Conservation (phyloP, 2,888 invertebrate genomes). For the Pammene fasciana region DNA sequence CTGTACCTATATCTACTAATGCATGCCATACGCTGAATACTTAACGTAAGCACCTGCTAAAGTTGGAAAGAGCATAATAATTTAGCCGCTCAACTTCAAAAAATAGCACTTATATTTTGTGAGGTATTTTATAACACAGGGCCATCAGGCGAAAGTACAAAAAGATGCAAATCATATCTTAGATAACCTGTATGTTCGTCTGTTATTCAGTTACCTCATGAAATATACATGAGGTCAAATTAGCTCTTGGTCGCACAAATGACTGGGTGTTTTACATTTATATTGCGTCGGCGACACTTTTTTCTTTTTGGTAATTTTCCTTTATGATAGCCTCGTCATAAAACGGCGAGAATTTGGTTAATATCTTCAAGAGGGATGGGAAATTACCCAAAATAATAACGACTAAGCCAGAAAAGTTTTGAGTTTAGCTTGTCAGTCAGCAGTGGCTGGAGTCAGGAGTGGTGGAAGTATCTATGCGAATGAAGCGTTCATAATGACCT, state of each 20-base stretch:
- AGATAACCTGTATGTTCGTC: constrained; percentile 46
- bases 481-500: no score
- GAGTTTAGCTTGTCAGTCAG: no score
- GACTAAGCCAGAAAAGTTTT: no score
- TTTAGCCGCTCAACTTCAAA: neutral
- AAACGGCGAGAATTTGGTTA: constrained; percentile 27
- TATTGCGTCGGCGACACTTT: constrained; percentile 55
- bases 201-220: constrained; percentile 61
- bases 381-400: neutral
- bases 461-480: no score
- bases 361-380: constrained; percentile 21
- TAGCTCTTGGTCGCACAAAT: constrained; percentile 50
- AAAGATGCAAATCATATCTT: constrained; percentile 29
- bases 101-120: constrained; percentile 33
- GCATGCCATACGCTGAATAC: no score
- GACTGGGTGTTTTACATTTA: constrained; percentile 62
- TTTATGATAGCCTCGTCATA: constrained; percentile 29
- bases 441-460: no score
- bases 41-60: no score
- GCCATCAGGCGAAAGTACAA: constrained; percentile 25
- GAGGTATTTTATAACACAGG: constrained; percentile 18
- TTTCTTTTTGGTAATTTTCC: constrained; percentile 43
- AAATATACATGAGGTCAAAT: constrained; percentile 66
- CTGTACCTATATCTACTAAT: no score
- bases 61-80: constrained; percentile 1